phyloP scores from a whole-genome alignment of 2,888 invertebrate species.

The Dolichomitus sp. region DNA sequence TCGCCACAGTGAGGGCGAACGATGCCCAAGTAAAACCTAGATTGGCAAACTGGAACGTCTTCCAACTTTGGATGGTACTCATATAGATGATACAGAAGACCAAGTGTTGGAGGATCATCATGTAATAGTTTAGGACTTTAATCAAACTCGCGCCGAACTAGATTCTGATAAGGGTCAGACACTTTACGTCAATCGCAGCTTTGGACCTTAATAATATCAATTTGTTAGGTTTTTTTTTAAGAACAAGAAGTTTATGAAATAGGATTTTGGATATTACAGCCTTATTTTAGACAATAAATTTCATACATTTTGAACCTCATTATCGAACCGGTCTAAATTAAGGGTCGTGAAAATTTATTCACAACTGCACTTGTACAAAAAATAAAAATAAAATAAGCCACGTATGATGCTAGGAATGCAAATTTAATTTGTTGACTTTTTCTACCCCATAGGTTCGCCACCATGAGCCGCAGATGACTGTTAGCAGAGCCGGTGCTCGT shows the following conservation, averaged over 20 bases:
- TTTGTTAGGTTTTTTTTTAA: not conserved
- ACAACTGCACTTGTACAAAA: too few relatives aligned
- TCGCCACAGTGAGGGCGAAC: constrained; percentile 4
- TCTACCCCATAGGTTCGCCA: constrained; percentile 75
- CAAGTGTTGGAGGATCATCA: not conserved
- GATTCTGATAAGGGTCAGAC: not conserved
- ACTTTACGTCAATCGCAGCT: not conserved
- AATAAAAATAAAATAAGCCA: not conserved
- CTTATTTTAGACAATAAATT: too few relatives aligned
- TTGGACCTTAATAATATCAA: not conserved
- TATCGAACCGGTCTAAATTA: too few relatives aligned
- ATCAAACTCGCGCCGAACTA: constrained; percentile 8
- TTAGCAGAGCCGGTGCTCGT: constrained; percentile 83
- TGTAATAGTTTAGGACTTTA: not conserved
- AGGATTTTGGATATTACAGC: too few relatives aligned
- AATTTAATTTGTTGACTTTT: not conserved
- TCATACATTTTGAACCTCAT: too few relatives aligned
- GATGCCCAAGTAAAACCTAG: constrained; percentile 14
- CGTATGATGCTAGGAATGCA: not conserved
- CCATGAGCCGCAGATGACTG: constrained; percentile 86
- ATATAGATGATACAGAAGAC: constrained; percentile 3
- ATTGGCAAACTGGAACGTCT: constrained; percentile 6
- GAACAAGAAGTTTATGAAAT: not conserved
- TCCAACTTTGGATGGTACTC: not conserved
- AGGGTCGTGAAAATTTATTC: too few relatives aligned